phyloP scores from a whole-genome alignment of 2,113 vertebrate genomes.

The Cariama cristata region DNA sequence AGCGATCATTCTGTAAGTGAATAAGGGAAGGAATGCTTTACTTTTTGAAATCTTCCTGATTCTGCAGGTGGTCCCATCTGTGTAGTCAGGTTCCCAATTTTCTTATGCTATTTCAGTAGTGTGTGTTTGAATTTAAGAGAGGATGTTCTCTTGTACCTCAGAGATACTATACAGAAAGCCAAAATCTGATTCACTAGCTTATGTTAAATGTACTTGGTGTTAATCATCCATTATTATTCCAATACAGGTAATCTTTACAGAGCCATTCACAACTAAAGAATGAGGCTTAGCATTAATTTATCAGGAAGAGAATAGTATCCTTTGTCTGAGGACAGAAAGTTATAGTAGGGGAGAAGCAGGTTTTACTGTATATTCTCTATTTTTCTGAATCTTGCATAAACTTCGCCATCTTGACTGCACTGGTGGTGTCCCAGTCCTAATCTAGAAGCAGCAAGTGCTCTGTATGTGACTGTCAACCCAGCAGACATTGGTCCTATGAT shows the following conservation, averaged over 20 bases:
- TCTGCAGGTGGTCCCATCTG: neutral
- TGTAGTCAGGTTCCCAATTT: neutral
- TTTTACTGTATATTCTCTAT: neutral
- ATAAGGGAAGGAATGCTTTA: neutral
- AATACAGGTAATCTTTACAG: neutral
- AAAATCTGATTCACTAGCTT: neutral
- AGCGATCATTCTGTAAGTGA: neutral
- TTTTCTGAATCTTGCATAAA: neutral
- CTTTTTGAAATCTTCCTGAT: neutral
- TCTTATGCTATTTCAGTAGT: neutral
- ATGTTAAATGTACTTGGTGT: neutral
- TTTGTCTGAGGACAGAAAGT: neutral
- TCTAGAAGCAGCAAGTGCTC: neutral
- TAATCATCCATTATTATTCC: neutral
- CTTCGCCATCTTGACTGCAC: neutral
- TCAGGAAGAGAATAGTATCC: neutral
- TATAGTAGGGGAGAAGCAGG: neutral
- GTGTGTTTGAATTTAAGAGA: neutral
- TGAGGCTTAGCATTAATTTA: neutral
- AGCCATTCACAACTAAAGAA: neutral
- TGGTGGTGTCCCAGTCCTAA: neutral
- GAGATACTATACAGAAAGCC: neutral
- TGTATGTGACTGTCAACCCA: neutral
- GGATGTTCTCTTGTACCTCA: neutral
- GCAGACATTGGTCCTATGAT: neutral